Evolutionary conservation across 2,888 invertebrate genomes (phyloP).

Genomic region (Exephanes ischioxanthus): DNA sequence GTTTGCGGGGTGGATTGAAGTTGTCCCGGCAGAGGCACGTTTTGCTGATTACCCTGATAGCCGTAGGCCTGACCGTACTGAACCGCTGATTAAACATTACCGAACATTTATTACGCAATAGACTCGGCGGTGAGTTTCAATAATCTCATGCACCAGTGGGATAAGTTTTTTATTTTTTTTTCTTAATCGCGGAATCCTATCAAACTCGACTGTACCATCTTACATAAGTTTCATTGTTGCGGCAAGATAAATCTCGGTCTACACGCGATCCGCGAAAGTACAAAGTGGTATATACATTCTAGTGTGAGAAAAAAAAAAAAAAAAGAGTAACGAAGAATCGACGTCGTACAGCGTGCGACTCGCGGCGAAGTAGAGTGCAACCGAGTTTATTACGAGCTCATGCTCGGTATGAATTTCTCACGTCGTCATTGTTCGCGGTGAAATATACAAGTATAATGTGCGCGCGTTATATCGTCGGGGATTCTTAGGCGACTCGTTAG

Average conservation of each 20-base stretch:
- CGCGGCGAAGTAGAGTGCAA: slow-evolving; percentile 52
- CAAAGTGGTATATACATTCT: not conserved
- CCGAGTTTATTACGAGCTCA: slow-evolving; percentile 56
- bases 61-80: slow-evolving; percentile 79
- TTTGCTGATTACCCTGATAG: slow-evolving; percentile 76
- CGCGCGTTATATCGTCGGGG: not conserved
- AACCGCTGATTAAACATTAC: slow-evolving; percentile 66
- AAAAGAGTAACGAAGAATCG: slow-evolving; percentile 48
- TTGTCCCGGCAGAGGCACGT: slow-evolving; percentile 81
- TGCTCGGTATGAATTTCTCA: slow-evolving; percentile 62
- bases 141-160: not conserved
- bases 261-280: slow-evolving; percentile 40
- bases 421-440: slow-evolving; percentile 55
- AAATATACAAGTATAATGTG: not conserved
- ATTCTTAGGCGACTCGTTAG: not conserved
- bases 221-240: slow-evolving; percentile 63
- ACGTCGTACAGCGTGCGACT: slow-evolving; percentile 59
- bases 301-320: slow-evolving; percentile 64
- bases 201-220: slow-evolving; percentile 31
- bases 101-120: not conserved
- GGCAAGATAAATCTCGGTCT: slow-evolving; percentile 56
- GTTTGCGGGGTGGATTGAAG: slow-evolving; percentile 76
- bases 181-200: slow-evolving; percentile 40
- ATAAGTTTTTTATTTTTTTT: slow-evolving; percentile 10
- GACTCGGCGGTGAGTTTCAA: not conserved